These are phyloP conservation scores for Ladona fulva DNA, from an alignment of 1,140 invertebrate species.

Conservation along the genomic window DNA sequence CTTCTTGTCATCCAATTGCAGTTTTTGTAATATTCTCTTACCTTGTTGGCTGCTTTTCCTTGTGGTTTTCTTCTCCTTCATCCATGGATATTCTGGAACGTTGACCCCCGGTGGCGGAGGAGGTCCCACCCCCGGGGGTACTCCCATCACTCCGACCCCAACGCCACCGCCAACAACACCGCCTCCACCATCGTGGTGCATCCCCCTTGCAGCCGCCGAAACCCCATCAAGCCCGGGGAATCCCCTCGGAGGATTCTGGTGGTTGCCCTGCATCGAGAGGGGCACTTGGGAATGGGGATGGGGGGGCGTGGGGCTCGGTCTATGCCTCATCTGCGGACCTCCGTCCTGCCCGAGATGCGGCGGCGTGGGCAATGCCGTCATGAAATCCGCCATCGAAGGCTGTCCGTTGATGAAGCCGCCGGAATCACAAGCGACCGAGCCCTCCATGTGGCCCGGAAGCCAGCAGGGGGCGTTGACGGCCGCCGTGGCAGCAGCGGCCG, in stretches of 20 bases:
- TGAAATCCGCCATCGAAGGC: constrained; percentile 88
- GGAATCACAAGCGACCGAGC: constrained; percentile 41
- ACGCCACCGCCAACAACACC: background rate
- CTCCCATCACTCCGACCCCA: background rate
- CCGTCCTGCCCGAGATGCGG: constrained; percentile 54
- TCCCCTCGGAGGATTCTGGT: background rate
- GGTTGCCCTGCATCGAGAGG: constrained; percentile 15
- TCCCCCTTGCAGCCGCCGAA: constrained; percentile 2
- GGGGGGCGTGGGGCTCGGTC: constrained; percentile 32
- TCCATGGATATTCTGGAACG: constrained; percentile 91
- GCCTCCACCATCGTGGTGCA: background rate
- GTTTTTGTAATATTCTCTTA: constrained; percentile 38
- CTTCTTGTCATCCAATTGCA: background rate
- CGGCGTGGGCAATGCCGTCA: constrained; percentile 52
- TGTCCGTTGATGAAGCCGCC: constrained; percentile 87
- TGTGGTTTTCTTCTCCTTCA: constrained; percentile 95
- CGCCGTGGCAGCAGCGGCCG: background rate
- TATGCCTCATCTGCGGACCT: constrained; percentile 41
- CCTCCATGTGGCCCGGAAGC: constrained; percentile 30
- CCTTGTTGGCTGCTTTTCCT: constrained; percentile 83
- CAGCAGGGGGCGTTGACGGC: constrained; percentile 34
- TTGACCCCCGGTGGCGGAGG: constrained; percentile 54
- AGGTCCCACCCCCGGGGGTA: constrained; percentile 45
- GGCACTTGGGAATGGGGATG: constrained; percentile 23
- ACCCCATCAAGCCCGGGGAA: constrained; percentile 7